These are phyloP conservation scores for Ashinkailepas kermadecensis DNA, from an alignment of 2,888 invertebrate species.

Conservation along the genomic window DNA sequence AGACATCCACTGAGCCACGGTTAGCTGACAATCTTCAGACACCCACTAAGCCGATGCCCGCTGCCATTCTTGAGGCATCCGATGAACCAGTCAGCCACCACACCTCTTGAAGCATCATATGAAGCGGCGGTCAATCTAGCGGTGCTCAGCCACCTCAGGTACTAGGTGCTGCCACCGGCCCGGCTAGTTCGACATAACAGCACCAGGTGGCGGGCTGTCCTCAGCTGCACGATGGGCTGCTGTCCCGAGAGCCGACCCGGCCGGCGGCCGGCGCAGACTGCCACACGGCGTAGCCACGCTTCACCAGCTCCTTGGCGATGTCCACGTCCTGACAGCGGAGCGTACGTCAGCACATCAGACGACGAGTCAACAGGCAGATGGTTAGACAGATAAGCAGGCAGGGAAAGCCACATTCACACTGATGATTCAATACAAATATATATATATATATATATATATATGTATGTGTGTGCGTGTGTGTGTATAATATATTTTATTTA, in stretches of 20 bases:
- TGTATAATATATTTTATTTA: too few species aligned
- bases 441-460: too few species aligned
- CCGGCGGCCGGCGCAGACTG: not conserved
- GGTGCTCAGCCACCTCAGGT: not conserved
- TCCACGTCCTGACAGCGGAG: slow-evolving; percentile 22
- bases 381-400: too few species aligned
- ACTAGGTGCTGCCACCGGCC: not conserved
- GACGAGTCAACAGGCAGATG: too few species aligned
- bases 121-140: too few species aligned
- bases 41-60: too few species aligned
- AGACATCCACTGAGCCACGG: too few species aligned
- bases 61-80: too few species aligned
- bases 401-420: too few species aligned
- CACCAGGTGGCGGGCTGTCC: not conserved
- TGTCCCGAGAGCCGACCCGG: not conserved
- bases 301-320: slow-evolving; percentile 23
- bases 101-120: not conserved
- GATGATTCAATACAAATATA: too few species aligned
- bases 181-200: not conserved
- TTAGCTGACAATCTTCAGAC: too few species aligned
- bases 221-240: slow-evolving; percentile 8
- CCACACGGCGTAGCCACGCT: slow-evolving; percentile 20
- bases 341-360: not conserved
- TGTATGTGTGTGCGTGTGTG: too few species aligned
- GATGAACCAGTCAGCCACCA: not conserved